phyloP scores from a whole-genome alignment of 2,113 vertebrate genomes.

The Ctenomys sociabilis region DNA sequence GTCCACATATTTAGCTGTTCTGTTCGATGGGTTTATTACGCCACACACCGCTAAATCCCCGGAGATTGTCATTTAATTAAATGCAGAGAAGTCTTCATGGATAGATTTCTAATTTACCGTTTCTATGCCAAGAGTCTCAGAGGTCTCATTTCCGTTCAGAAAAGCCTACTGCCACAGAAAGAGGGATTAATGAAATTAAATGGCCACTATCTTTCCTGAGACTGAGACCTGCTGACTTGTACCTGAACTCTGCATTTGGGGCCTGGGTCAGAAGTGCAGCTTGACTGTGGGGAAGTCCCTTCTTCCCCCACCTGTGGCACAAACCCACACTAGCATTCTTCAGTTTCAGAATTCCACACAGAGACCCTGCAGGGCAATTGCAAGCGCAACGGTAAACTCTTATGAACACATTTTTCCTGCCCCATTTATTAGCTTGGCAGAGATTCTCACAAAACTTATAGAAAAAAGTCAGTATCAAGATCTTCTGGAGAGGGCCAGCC shows the following conservation, averaged over 20 bases:
- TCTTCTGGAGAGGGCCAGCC: not conserved
- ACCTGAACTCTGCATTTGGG: conserved; percentile 13
- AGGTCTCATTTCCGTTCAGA: conserved; percentile 56
- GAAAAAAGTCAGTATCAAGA: not conserved
- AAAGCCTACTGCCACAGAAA: conserved; percentile 41
- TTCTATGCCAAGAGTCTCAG: conserved; percentile 55
- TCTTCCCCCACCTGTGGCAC: not conserved
- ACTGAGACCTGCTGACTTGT: not conserved
- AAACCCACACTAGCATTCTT: not conserved
- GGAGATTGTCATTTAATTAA: conserved; percentile 60
- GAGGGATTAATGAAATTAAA: conserved; percentile 68
- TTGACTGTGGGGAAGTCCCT: not conserved
- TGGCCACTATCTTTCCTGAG: not conserved
- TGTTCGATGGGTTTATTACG: conserved; percentile 47
- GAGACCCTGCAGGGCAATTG: not conserved
- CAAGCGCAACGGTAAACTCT: not conserved
- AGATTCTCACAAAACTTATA: not conserved
- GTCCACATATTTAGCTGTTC: conserved; percentile 11
- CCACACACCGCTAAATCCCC: not conserved
- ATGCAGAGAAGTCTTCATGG: conserved; percentile 56
- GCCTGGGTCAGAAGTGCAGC: conserved; percentile 12
- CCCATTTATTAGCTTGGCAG: not conserved
- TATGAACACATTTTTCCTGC: conserved; percentile 25
- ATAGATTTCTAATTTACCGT: conserved; percentile 61
- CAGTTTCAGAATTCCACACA: not conserved